These are phyloP conservation scores for Diplodus puntazzo DNA, from an alignment of 2,797 vertebrate species.

Conservation along the genomic window DNA sequence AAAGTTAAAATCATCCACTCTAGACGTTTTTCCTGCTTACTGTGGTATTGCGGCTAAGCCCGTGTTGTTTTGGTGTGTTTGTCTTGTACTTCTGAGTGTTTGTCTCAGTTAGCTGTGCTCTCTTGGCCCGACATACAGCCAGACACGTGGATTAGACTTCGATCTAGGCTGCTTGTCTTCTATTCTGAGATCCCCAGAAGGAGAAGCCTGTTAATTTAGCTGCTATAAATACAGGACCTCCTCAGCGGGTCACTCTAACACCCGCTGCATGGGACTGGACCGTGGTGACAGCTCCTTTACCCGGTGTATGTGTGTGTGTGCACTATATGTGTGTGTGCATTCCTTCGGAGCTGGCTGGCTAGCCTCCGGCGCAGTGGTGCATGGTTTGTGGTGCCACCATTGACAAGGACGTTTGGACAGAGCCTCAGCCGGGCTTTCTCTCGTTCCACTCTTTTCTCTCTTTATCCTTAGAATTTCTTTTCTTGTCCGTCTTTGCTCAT, in stretches of 20 bases:
- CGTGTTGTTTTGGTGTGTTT: constrained; percentile 30
- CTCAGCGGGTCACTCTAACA: constrained; percentile 63
- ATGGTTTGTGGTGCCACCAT: constrained; percentile 32
- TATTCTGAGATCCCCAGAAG: constrained; percentile 77
- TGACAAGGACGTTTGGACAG: constrained; percentile 40
- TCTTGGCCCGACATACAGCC: constrained; percentile 36
- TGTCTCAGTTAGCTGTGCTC: constrained; percentile 23
- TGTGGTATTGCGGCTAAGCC: constrained; percentile 2
- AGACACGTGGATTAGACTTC: constrained; percentile 60
- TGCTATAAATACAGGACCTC: constrained; percentile 78
- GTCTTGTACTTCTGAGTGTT: constrained; percentile 30
- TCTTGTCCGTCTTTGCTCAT: neutral
- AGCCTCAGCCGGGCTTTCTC: neutral
- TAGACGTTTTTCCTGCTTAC: constrained; percentile 6
- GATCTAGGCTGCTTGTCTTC: constrained; percentile 65
- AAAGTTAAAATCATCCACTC: neutral
- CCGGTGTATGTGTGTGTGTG: constrained; percentile 11
- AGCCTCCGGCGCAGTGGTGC: constrained; percentile 41
- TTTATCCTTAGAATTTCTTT: neutral
- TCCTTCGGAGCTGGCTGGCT: constrained; percentile 18
- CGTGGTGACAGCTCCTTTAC: constrained; percentile 43
- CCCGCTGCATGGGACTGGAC: constrained; percentile 47
- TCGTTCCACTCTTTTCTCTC: neutral
- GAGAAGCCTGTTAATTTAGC: constrained; percentile 78
- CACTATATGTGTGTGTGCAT: constrained; percentile 12